Conservation (phyloP, 2,113 vertebrate species). For the Limanda limanda region DNA sequence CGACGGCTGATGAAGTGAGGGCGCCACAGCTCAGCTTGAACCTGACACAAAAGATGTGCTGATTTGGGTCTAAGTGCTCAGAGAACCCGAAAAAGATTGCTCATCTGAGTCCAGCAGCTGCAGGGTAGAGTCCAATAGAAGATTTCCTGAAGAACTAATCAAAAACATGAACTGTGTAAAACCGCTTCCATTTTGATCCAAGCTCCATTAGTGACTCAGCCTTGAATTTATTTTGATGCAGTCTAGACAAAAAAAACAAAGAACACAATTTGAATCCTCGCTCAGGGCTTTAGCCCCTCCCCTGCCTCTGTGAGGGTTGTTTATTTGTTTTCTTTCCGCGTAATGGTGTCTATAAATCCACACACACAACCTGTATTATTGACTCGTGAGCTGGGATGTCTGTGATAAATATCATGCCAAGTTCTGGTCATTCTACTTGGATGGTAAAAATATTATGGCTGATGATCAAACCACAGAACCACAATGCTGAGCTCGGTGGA, state of each 20-base stretch:
- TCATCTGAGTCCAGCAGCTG: not conserved
- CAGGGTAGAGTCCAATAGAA: not conserved
- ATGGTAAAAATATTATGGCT: no score
- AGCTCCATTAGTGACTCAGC: not conserved
- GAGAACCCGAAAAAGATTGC: conserved; percentile 9
- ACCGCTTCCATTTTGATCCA: conserved; percentile 28
- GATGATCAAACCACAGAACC: no score
- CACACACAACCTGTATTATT: not conserved
- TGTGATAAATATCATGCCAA: no score
- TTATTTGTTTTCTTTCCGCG: conserved; percentile 29
- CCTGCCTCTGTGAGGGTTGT: conserved; percentile 17
- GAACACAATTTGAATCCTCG: conserved; percentile 37
- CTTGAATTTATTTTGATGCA: conserved; percentile 12
- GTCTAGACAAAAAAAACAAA: conserved; percentile 14
- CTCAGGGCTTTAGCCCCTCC: conserved; percentile 22
- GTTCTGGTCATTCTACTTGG: no score
- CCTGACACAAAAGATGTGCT: conserved; percentile 26
- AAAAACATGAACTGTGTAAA: conserved; percentile 25
- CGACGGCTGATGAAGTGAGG: conserved; percentile 20
- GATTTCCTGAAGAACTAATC: conserved; percentile 22
- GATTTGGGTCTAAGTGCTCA: not conserved
- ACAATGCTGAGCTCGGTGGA: no score
- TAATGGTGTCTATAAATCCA: conserved; percentile 38
- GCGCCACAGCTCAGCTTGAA: conserved; percentile 16
- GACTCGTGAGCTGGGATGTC: not conserved